Evolutionary conservation across 2,113 vertebrate genomes (phyloP).

Genomic region (Zeus faber): DNA sequence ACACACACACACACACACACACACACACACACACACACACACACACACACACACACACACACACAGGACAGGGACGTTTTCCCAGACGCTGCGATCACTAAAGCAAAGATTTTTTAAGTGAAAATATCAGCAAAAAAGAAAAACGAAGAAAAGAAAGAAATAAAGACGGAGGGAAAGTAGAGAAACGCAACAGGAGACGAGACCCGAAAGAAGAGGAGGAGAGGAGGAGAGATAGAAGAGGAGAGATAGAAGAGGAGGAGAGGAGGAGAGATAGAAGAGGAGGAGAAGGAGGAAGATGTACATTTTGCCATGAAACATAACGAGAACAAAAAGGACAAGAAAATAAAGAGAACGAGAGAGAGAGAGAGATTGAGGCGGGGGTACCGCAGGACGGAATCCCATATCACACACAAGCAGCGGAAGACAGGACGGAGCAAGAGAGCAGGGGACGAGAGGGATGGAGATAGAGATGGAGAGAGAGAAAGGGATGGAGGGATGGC

Average conservation of each 20-base stretch:
- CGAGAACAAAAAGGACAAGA: neutral
- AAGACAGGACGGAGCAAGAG: conserved; percentile 7
- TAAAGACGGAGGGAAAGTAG: neutral
- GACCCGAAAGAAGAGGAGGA: no score
- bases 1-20: neutral
- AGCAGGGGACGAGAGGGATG: neutral
- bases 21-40: neutral
- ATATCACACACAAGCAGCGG: neutral
- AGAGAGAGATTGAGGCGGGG: conserved; percentile 13
- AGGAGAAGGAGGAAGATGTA: neutral
- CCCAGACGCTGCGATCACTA: no score
- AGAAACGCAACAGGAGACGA: neutral
- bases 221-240: neutral
- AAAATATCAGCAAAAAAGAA: no score
- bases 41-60: neutral
- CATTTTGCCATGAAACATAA: neutral
- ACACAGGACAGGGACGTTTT: no score
- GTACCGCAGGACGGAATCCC: conserved; percentile 16
- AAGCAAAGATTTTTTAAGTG: no score
- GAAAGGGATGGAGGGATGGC: conserved; percentile 12
- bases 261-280: neutral
- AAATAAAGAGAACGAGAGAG: neutral
- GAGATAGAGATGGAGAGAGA: conserved; percentile 10
- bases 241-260: neutral
- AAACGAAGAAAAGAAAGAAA: neutral